These are phyloP conservation scores for Leptinotarsa juncta DNA, from an alignment of 2,888 invertebrate species.

Conservation along the genomic window DNA sequence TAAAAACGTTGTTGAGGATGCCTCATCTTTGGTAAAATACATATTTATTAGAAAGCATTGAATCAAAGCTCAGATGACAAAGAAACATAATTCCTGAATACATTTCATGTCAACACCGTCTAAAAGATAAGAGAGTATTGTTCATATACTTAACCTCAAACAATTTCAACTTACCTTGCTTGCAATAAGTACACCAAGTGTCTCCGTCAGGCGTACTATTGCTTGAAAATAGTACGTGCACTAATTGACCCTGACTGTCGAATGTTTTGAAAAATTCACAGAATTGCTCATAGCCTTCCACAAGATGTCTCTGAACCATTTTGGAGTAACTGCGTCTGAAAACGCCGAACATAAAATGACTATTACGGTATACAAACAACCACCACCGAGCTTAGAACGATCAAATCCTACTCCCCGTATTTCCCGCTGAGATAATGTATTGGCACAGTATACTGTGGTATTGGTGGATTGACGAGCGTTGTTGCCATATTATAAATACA, in stretches of 20 bases:
- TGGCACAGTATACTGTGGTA: not conserved
- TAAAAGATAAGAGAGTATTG: not conserved
- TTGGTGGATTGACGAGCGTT: not conserved
- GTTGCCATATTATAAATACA: not conserved
- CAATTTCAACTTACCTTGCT: slow-evolving; percentile 72
- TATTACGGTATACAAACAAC: not conserved
- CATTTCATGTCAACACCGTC: not conserved
- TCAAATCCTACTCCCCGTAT: not conserved
- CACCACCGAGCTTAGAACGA: not conserved
- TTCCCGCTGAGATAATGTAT: not conserved
- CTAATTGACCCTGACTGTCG: slow-evolving; percentile 63
- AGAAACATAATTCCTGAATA: no score
- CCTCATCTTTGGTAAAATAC: no score
- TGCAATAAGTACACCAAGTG: slow-evolving; percentile 94
- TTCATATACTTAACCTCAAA: not conserved
- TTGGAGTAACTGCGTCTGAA: slow-evolving; percentile 41
- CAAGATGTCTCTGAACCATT: slow-evolving; percentile 67
- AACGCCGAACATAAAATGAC: not conserved
- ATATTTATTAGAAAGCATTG: no score
- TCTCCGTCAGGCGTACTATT: slow-evolving; percentile 73
- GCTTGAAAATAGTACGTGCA: slow-evolving; percentile 76
- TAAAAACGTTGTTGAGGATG: no score
- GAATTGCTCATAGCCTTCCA: slow-evolving; percentile 75
- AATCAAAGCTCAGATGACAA: no score
- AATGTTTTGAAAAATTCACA: slow-evolving; percentile 70